Evolutionary conservation across 2,113 vertebrate species (phyloP), one percentile per base, ranked within the genome.

Genomic region (Choloepus hoffmanni): DNA sequence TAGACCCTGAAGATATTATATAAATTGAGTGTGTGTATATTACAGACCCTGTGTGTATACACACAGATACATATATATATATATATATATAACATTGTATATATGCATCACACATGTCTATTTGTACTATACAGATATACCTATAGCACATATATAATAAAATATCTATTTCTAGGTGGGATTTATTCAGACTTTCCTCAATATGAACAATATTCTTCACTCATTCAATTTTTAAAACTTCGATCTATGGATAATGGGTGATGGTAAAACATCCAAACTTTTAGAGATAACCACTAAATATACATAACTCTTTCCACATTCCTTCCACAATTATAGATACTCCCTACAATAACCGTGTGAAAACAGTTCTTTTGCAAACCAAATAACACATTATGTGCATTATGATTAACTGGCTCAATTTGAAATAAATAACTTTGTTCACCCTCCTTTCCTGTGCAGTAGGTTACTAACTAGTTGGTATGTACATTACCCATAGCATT

Each of bases 61-160:
- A 95, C 92, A 97, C 92, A 97, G 70, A 94, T 93, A 36, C 36
- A 36, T 36, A 36, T 36, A 36, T 36, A 36, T 36, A 36, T 36
- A 92, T 74, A 97, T 95, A 97, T 95, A 97, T 97, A 96, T 95
- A 97, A 58, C 96, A 58, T 87, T 48, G 91, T 97, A 94, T 97
- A 96, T 97, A 97, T 97, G 97, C 65, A 93, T 85, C 70, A 96
- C 95, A 95, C 85, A 70, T 81, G 79, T 96, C 91, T 97, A 98
- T 96, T 96, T 97, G 96, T 96, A 97, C 91, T 97, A 82, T 96
- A 95, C 78, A 92, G 94, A 62, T 97, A 96, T 95, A 94, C 68
- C 92, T 92, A 97, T 97, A 98, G 93, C 96, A 97, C 93, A 79
- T 83, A 93, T 50, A 96, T 97, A 95, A 97, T 96, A 76, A 97